Evolutionary conservation across 2,888 invertebrate genomes (phyloP), one percentile per base, ranked within the genome.

Genomic region (Megaustenia siamemsis): DNA sequence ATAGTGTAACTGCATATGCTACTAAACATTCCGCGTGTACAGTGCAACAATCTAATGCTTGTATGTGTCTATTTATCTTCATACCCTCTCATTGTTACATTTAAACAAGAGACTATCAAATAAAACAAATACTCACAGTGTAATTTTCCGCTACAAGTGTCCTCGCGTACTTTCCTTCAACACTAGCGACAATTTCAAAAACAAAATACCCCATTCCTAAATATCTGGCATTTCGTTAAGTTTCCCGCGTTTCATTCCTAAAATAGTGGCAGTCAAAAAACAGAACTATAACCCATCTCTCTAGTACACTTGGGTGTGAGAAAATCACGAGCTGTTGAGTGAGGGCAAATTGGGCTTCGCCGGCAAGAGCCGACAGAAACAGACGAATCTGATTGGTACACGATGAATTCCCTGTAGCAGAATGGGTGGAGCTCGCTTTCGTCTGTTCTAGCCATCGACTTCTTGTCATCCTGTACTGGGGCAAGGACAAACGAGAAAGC

Each of bases 371-470:
- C 66, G 78, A 79, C 78, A 79, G 28, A 4, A 66, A 32, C 69
- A 69, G 69, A 53, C 68, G 69, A 80, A 5, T 32, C 80, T 80
- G 80, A 80, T 80, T 80, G 80, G 80, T 69, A 69, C 35, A 56
- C 66, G n/a, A n/a, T 28, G 40, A n/a, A 80, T 66, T 32, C 53
- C 69, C 35, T 32, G 38, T 21, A 35, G 53, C 80, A 40, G 53
- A 53, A 53, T 68, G 80, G 80, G 80, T 45, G 80, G 80, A 80
- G 80, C 80, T 68, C 32, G 5, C 45, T n/a, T 21, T 24, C 18
- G 68, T 24, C 45, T 21, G 69, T 53, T 12, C 3, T 49, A 45
- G 68, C 45, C 80, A 80, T 69, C 80, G 68, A 69, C 80, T 40
- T 38, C 56, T 66, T 69, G 69, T 49, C 80, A 63, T 53, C 49